Percentiles rank a stretch among this genome's conserved stretches.
Evolutionary conservation across 2,797 vertebrate genomes (phyloP).

Genomic region (Schizothorax lantsangensis): DNA sequence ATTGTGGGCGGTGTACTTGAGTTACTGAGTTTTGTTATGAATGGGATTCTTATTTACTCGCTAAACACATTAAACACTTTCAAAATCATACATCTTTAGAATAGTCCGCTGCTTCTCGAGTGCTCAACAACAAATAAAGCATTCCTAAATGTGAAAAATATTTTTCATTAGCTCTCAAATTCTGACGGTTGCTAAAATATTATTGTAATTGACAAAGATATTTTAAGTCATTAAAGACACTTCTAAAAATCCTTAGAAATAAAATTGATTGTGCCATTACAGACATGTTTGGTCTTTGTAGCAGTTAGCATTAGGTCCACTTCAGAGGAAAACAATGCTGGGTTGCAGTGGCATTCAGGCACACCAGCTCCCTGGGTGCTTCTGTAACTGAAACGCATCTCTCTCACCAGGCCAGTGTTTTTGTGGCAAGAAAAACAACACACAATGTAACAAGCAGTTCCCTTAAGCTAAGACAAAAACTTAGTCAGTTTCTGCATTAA

Average conservation of each 20-base stretch:
- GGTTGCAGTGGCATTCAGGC: background rate
- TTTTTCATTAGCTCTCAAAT: background rate
- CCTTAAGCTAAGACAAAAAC: background rate
- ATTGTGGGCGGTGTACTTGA: conserved; percentile 16
- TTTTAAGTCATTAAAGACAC: background rate
- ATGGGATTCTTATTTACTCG: conserved; percentile 24
- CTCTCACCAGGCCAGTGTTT: conserved; percentile 23
- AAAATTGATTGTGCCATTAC: background rate
- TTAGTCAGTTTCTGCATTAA: background rate
- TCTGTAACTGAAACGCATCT: conserved; percentile 20
- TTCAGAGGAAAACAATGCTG: conserved; percentile 8
- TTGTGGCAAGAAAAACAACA: conserved; percentile 6
- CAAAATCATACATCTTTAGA: conserved; percentile 28
- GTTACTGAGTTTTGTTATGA: background rate
- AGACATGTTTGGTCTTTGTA: background rate
- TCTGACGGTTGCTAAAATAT: background rate
- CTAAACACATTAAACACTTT: conserved; percentile 16
- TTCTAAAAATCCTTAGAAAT: background rate
- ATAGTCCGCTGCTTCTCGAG: background rate
- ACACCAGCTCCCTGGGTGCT: conserved; percentile 20
- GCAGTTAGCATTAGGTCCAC: background rate
- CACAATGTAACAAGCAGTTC: background rate
- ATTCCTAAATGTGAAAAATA: background rate
- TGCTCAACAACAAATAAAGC: background rate
- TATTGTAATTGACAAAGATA: background rate